Conservation (phyloP, 2,888 invertebrate species). For the Carabus problematicus region DNA sequence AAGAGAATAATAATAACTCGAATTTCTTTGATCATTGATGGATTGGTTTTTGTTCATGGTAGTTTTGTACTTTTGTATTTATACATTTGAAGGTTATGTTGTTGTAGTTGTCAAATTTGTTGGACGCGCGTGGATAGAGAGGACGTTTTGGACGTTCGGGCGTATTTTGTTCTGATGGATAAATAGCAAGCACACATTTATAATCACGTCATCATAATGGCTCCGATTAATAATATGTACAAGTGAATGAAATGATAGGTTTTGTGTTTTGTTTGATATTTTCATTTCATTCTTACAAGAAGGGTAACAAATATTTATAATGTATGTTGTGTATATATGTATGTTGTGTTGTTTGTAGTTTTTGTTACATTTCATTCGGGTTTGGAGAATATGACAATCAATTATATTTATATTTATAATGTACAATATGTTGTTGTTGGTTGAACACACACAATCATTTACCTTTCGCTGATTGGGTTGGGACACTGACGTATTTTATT, state of each 20-base stretch:
- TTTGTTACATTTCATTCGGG: too few relatives aligned
- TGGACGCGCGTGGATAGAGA: constrained; percentile 1
- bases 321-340: constrained; percentile 26
- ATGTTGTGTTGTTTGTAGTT: too few relatives aligned
- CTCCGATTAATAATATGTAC: constrained; percentile 49
- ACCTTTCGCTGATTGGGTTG: constrained; percentile 13
- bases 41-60: too few relatives aligned
- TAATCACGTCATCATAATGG: constrained; percentile 44
- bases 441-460: constrained; percentile 1
- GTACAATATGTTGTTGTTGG: constrained; percentile 23
- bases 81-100: too few relatives aligned
- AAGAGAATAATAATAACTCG: background rate
- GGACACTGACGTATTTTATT: constrained; percentile 12
- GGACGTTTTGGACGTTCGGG: constrained; percentile 32
- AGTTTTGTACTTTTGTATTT: too few relatives aligned
- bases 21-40: too few relatives aligned
- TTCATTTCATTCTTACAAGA: constrained; percentile 28
- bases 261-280: constrained; percentile 22
- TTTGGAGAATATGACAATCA: constrained; percentile 15
- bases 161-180: constrained; percentile 23
- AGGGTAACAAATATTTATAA: constrained; percentile 47
- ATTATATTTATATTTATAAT: constrained; percentile 30
- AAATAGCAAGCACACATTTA: constrained; percentile 45
- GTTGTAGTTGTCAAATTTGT: too few relatives aligned
- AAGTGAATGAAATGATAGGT: constrained; percentile 52